Percentiles rank a stretch among this genome's conserved stretches.
Evolutionary conservation across 64 coral and sea anemone genomes (phyloP).

Genomic region (Montipora capricornis): DNA sequence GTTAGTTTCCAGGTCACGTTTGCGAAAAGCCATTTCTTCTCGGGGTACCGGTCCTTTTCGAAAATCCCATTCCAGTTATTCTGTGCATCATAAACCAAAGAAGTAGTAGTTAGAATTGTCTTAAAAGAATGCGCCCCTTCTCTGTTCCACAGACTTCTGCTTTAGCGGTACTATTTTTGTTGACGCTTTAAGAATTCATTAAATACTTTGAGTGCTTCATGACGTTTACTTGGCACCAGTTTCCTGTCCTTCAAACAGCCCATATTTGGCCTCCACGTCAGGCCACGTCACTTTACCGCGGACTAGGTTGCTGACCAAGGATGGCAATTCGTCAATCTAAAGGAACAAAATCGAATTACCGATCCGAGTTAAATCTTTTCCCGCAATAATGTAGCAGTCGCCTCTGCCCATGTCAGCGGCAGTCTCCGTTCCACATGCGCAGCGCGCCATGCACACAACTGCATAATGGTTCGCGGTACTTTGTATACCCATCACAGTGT

Average conservation of each 20-base stretch:
- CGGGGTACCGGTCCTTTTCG: too few species aligned
- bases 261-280: slow-evolving; percentile 77
- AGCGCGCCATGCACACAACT: too few species aligned
- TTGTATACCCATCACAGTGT: too few species aligned
- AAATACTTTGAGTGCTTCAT: not conserved
- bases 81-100: not conserved
- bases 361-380: not conserved
- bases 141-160: too few species aligned
- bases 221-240: slow-evolving; percentile 25
- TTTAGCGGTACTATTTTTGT: not conserved
- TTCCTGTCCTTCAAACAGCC: slow-evolving; percentile 79
- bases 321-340: slow-evolving; percentile 65
- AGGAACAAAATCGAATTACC: not conserved
- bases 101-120: not conserved
- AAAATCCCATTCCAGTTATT: not conserved
- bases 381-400: too few species aligned
- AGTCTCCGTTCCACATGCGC: too few species aligned
- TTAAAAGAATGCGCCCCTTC: not conserved
- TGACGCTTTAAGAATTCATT: not conserved
- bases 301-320: slow-evolving; percentile 69
- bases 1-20: too few species aligned
- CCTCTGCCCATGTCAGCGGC: too few species aligned
- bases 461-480: too few species aligned
- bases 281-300: slow-evolving; percentile 67
- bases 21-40: too few species aligned